A percentile compares a stretch with the other conserved stretches of the same genome.
Evolutionary conservation across 2,113 vertebrate genomes (phyloP).

Genomic region (Ariopsis seemanni): DNA sequence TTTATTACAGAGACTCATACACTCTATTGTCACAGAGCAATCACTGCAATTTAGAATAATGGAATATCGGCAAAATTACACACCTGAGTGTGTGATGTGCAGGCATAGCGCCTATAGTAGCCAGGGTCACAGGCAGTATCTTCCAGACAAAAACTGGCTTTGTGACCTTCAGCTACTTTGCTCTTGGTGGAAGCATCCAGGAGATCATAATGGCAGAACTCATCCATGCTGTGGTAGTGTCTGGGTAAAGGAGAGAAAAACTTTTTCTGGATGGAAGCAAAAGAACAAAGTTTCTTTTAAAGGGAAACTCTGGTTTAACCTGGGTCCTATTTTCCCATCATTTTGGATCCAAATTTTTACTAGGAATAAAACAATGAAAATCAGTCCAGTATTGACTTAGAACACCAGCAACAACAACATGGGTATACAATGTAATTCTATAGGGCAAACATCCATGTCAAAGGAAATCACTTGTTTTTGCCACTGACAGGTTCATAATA

Average conservation of each 20-base stretch:
- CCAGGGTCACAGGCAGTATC: conserved; percentile 96
- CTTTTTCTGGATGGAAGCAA: background rate
- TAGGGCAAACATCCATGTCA: too few relatives aligned
- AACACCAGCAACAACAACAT: too few relatives aligned
- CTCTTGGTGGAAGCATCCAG: conserved; percentile 78
- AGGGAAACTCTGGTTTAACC: too few relatives aligned
- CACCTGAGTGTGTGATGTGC: conserved; percentile 93
- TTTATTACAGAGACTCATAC: background rate
- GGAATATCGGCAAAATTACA: background rate
- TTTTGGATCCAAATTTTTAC: too few relatives aligned
- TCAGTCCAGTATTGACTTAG: too few relatives aligned
- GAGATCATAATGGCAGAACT: conserved; percentile 95
- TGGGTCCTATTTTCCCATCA: too few relatives aligned
- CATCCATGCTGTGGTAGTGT: conserved; percentile 98
- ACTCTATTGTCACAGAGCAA: background rate
- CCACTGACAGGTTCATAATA: too few relatives aligned
- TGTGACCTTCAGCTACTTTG: conserved; percentile 94
- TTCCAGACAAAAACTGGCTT: conserved; percentile 96
- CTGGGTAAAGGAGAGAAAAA: conserved; percentile 64
- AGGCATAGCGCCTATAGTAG: conserved; percentile 89
- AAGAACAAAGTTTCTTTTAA: background rate
- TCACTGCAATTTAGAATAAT: background rate
- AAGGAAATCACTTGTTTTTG: too few relatives aligned
- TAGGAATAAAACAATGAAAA: too few relatives aligned
- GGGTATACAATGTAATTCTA: too few relatives aligned